phyloP scores from a whole-genome alignment of 2,888 invertebrate genomes.

The Atethmia centrago region DNA sequence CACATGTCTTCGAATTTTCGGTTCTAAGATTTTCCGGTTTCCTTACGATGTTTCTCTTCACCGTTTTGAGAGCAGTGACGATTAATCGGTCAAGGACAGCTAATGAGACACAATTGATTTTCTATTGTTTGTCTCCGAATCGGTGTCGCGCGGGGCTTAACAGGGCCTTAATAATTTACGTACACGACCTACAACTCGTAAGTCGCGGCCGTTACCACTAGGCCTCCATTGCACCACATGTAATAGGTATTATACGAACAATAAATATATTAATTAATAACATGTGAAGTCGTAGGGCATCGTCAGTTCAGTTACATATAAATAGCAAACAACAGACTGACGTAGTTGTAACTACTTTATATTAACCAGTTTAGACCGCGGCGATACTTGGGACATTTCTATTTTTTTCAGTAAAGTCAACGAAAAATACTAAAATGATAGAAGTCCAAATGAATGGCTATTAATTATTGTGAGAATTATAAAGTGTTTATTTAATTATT shows the following conservation, averaged over 20 bases:
- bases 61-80: too few relatives aligned
- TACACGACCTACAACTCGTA: too few relatives aligned
- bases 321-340: conserved; percentile 28
- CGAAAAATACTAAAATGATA: neutral
- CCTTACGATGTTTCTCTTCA: too few relatives aligned
- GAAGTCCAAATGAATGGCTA: neutral
- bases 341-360: conserved; percentile 19
- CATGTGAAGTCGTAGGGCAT: neutral
- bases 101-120: too few relatives aligned
- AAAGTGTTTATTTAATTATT: neutral
- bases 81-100: too few relatives aligned
- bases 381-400: neutral
- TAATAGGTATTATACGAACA: neutral
- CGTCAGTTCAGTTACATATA: neutral
- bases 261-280: neutral
- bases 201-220: too few relatives aligned
- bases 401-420: neutral
- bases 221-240: too few relatives aligned
- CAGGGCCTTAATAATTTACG: too few relatives aligned
- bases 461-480: neutral
- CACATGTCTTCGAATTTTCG: too few relatives aligned
- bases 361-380: conserved; percentile 10
- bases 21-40: too few relatives aligned
- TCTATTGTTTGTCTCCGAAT: too few relatives aligned
- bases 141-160: too few relatives aligned